Evolutionary conservation across 2,113 vertebrate species (phyloP).

Genomic region (Erythrolamprus reginae): DNA sequence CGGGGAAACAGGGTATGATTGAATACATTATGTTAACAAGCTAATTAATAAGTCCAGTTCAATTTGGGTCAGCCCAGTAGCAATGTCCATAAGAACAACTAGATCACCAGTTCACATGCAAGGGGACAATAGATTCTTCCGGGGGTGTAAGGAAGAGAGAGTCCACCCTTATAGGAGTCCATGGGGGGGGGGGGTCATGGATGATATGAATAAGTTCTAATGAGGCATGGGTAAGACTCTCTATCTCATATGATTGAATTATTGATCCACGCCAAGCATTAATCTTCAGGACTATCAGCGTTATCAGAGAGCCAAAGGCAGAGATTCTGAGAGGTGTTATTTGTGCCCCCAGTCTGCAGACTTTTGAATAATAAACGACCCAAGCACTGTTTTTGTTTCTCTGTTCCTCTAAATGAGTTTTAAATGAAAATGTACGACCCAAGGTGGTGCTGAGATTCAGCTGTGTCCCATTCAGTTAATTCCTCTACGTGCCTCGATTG

Average conservation of each 20-base stretch:
- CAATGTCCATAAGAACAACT: too few species aligned
- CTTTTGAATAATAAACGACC: not conserved
- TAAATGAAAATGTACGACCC: not conserved
- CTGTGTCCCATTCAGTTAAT: not conserved
- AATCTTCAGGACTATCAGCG: not conserved
- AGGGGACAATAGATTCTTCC: too few species aligned
- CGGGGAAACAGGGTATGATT: too few species aligned
- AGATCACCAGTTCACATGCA: too few species aligned
- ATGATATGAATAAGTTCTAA: too few species aligned
- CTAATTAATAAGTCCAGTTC: too few species aligned
- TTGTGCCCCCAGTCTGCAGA: not conserved
- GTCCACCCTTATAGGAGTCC: too few species aligned
- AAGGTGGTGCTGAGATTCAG: not conserved
- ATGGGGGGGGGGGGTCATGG: too few species aligned
- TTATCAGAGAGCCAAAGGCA: not conserved
- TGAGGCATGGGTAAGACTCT: too few species aligned
- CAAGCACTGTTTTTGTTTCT: not conserved
- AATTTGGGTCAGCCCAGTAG: too few species aligned
- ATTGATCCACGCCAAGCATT: not conserved
- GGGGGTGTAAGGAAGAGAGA: too few species aligned
- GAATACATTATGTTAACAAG: too few species aligned
- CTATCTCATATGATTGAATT: not conserved
- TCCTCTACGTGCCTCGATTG: not conserved
- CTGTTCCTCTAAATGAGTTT: not conserved
- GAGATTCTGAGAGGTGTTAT: not conserved